A percentile compares a stretch with the other conserved stretches of the same genome.
phyloP scores from a whole-genome alignment of 2,797 vertebrate species.

The Antennarius maculatus region DNA sequence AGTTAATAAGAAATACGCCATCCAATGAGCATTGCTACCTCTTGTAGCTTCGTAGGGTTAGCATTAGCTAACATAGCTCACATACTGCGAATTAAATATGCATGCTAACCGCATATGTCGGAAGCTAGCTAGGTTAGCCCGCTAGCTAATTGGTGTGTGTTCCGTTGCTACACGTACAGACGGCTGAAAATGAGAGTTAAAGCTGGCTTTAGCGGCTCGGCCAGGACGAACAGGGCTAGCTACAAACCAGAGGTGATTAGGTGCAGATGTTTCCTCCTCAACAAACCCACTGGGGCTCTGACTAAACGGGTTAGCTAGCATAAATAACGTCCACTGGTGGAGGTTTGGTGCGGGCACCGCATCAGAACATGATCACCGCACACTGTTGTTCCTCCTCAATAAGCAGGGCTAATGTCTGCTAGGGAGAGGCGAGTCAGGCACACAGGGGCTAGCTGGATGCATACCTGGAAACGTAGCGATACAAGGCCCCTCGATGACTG shows the following conservation, averaged over 20 bases:
- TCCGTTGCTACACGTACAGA: slow-evolving; percentile 4
- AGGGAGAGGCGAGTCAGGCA: slow-evolving; percentile 35
- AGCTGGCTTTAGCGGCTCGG: slow-evolving; percentile 50
- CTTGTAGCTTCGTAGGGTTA: slow-evolving; percentile 51
- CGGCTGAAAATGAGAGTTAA: slow-evolving; percentile 2
- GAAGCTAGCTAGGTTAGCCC: slow-evolving; percentile 52
- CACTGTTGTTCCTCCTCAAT: slow-evolving; percentile 55
- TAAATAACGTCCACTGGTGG: slow-evolving; percentile 41
- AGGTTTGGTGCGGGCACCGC: slow-evolving; percentile 47
- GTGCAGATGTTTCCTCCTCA: slow-evolving; percentile 74
- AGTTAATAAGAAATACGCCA: slow-evolving; percentile 59
- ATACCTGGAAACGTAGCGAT: slow-evolving; percentile 77
- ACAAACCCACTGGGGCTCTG: slow-evolving; percentile 44
- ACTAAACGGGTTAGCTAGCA: slow-evolving; percentile 65
- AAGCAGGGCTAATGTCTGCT: slow-evolving; percentile 48
- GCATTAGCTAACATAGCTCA: slow-evolving; percentile 51
- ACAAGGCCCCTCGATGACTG: slow-evolving; percentile 73
- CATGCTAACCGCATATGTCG: slow-evolving; percentile 43
- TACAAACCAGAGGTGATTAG: slow-evolving; percentile 71
- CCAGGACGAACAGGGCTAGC: slow-evolving; percentile 58
- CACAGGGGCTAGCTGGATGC: slow-evolving; percentile 63
- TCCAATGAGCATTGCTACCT: slow-evolving; percentile 60
- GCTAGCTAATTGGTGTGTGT: slow-evolving; percentile 46
- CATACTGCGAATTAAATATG: slow-evolving; percentile 53
- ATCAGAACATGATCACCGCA: slow-evolving; percentile 43